Evolutionary conservation across 2,797 vertebrate genomes (phyloP), one percentile per base, ranked within the genome.

Genomic region (Lerista edwardsae): DNA sequence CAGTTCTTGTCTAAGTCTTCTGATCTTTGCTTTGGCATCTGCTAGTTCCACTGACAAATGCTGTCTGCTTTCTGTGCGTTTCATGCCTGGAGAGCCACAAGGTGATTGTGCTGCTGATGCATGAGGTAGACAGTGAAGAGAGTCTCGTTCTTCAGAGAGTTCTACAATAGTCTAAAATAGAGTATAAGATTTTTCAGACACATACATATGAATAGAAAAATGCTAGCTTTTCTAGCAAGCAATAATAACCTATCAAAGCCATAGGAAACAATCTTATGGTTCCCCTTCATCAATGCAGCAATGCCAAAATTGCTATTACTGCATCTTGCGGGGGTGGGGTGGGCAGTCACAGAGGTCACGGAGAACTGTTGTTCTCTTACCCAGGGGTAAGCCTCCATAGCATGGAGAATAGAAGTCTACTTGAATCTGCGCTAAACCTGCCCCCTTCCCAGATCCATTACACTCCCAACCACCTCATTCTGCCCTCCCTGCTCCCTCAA

Each of bases 31-130:
- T 92, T 99, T 99, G 92, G 98, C 98, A 64, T 99, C 98, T 12
- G 98, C 98, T 79, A 99, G 89, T 94, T 99, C 98, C 90, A 99
- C 98, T 0, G 98, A 98, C 71, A 99, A 97, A 94, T 99, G 98
- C 90, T 99, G 98, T 31, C 98, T 95, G 94, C 98, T 99, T 91
- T 99, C 98, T 0, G 98, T 99, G 91, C 97, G 96, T 79, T 98
- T 98, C 97, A 99, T 98, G 89, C 97, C 98, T 41, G 98, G 98
- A 68, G 98, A 99, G 80, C 97, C 98, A 36, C 96, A 95, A 8
- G 98, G 98, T 4, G 98, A 99, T 64, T 97, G 98, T 68, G 94
- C 96, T 0, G 96, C 93, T 1, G 95, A 95, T 25, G 95, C 95
- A 34, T 97, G 96, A 27, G 98, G 97, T 79, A 98, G 96, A 75